Conservation (phyloP, 2,888 invertebrate species). For the Psylliodes chrysocephalus region DNA sequence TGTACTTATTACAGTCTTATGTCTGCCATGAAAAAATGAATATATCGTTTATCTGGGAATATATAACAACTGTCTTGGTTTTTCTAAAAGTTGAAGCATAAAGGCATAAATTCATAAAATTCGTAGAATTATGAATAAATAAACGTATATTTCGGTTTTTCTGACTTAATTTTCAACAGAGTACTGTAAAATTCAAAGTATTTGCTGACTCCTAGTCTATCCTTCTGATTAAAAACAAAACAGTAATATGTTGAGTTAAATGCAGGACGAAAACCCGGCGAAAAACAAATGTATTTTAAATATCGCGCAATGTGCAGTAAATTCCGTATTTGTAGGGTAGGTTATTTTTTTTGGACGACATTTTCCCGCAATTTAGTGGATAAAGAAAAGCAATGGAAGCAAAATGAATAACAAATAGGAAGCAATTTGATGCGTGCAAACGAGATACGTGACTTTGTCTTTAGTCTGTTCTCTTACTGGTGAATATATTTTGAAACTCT, state of each 20-base stretch:
- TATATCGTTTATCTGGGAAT: no score
- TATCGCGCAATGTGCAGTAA: slow-evolving; percentile 11
- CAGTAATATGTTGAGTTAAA: not conserved
- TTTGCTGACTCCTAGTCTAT: not conserved
- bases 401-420: slow-evolving; percentile 42
- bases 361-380: slow-evolving; percentile 26
- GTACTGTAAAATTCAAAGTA: no score
- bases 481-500: slow-evolving; percentile 41
- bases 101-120: no score
- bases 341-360: slow-evolving; percentile 5
- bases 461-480: slow-evolving; percentile 33
- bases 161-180: no score
- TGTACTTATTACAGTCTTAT: no score
- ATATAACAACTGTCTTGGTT: no score
- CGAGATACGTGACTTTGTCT: slow-evolving; percentile 44
- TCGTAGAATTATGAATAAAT: no score
- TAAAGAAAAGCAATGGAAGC: slow-evolving; percentile 26
- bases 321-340: slow-evolving; percentile 1
- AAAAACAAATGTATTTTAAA: slow-evolving; percentile 13
- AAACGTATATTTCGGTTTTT: no score
- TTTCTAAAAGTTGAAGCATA: no score
- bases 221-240: not conserved
- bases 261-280: not conserved
- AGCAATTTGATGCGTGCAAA: slow-evolving; percentile 46
- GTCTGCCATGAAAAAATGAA: no score